Evolutionary conservation across 2,888 invertebrate genomes (phyloP), one percentile per base, ranked within the genome.

Genomic region (Drosophila ezoana): DNA sequence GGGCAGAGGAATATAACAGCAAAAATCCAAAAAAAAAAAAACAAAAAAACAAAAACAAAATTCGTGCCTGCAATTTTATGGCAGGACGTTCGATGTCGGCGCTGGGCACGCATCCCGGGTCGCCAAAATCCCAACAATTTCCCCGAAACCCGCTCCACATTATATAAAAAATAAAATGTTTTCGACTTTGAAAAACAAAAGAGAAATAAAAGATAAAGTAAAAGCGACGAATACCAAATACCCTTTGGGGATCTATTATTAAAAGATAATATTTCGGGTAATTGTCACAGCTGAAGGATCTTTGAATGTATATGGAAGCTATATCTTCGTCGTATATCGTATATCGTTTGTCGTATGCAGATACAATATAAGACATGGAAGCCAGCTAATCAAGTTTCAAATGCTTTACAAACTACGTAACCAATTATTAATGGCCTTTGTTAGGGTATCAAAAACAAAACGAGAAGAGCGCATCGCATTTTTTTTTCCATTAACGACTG

Each of bases 51-150:
- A 64, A 57, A 70, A 74, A 72, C 60, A 75, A 64, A 75, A 78
- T 53, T 65, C 72, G 86, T 74, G 74, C 83, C 81, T 81, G 83
- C 86, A 81, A 81, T 80, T 86, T 86, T 83, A 86, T 86, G 74
- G 87, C 87, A 83, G 83, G 76, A 83, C 86, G 79, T 76, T 76
- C 67, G 67, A 67, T 67, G 79, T 81, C 58, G 73, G 72, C 65
- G 52, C 47, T 67, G 59, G 56, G 57, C 72, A 72, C 69, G 73
- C 73, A 76, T 69, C 66, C 59, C 57, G 65, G n/a, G n/a, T 43
- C 59, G 64, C 65, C 68, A 62, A 74, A 73, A 63, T 20, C n/a
- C 32, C 60, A 68, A 32, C 56, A 18, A 45, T 63, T 63, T 38
- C 62, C 60, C 51, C 54, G 38, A 57, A 59, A 28, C 68, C 13